Percentiles rank a stretch among this genome's conserved stretches.
These are phyloP conservation scores for Pecten maximus DNA, from an alignment of 2,888 invertebrate species.

Conservation along the genomic window DNA sequence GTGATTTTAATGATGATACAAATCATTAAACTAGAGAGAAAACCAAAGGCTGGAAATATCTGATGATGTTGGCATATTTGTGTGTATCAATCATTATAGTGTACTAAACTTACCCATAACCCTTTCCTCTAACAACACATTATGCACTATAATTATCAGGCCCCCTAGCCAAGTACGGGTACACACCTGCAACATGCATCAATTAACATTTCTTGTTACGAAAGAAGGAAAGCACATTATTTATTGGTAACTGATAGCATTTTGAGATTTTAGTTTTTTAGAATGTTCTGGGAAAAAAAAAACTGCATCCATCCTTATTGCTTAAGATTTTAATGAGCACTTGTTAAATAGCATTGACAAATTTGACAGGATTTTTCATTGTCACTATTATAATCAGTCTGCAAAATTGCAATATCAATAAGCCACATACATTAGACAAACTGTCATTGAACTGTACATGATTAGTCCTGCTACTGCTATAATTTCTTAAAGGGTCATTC, in stretches of 20 bases:
- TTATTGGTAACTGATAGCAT: not conserved
- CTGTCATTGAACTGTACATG: too few relatives aligned
- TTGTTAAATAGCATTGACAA: not conserved
- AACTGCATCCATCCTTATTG: not conserved
- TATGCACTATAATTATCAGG: not conserved
- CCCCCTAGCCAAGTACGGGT: not conserved
- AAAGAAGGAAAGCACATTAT: not conserved
- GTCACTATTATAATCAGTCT: not conserved
- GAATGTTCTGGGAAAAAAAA: not conserved
- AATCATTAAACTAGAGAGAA: not conserved
- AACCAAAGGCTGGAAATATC: not conserved
- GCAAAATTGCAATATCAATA: too few relatives aligned
- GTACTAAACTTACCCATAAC: not conserved
- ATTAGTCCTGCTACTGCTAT: too few relatives aligned
- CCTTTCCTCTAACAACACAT: not conserved
- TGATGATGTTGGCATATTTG: not conserved
- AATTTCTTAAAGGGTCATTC: too few relatives aligned
- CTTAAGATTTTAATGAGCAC: not conserved
- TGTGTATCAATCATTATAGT: not conserved
- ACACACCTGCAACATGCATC: slow-evolving; percentile 2
- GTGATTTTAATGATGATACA: not conserved
- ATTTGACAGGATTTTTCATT: not conserved
- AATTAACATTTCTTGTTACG: not conserved
- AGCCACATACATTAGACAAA: too few relatives aligned
- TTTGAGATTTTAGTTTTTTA: too few relatives aligned